Base-by-base conservation (phyloP, 2,113 vertebrate genomes). In the Proterorhinus semilunaris region DNA sequence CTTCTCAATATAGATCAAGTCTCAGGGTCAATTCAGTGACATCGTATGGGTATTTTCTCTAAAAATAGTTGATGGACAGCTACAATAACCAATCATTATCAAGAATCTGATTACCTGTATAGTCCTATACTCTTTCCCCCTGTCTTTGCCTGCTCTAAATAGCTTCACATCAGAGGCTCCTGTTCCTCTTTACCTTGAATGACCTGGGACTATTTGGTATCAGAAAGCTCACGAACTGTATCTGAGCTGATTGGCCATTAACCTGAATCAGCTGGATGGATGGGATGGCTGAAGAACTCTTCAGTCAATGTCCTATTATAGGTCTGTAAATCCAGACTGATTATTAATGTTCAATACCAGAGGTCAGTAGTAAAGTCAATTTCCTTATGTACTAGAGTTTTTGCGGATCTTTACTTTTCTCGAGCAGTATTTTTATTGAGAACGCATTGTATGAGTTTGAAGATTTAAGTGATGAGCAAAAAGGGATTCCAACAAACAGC, bases 21-120 rank as follows among this genome's bases (percentile, higher is more conserved):
- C 27, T 42, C 0, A 1, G 36, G 36, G 57, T 59, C 54, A 5
- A 12, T 57, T 36, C 7, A 21, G 36, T 57, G 21, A 36, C 54
- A 44, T 44, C 9, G 57, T 6, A 15, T 44, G 58, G 15, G 58
- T 61, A 36, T 61, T 61, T 43, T 45, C 3, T 58, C 27, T 7
- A 44, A 4, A 61, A 61, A 61, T 59, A 59, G 55, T 8, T 44
- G 13, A 44, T 9, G 43, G 58, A 8, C 36, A 44, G 58, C 58
- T n/a, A 15, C 12, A 61, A 43, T n/a, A 8, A 43, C 57, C 27
- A 36, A 58, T 58, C 55, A 58, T 58, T 58, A 58, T 15, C 11
- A 12, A 61, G 42, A 44, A 61, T 61, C 15, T 15, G 42, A 45
- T 61, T 61, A 61, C 58, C 58, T 45, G 58, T 16, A 16, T n/a